phyloP scores from a whole-genome alignment of 2,888 invertebrate genomes.

The Tuberolachnus salignus region DNA sequence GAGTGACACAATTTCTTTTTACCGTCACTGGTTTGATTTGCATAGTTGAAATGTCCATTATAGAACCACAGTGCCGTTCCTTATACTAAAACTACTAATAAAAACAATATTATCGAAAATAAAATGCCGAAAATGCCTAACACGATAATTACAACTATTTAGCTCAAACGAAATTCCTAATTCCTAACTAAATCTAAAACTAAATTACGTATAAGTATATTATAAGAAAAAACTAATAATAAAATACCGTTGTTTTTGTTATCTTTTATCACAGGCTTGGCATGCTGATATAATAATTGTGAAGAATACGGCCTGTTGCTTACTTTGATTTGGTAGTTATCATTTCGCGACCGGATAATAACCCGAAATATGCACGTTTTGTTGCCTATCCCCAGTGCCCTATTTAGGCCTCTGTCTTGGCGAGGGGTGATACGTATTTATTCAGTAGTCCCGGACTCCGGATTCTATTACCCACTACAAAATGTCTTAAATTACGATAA shows the following conservation, averaged over 20 bases:
- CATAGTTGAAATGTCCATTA: slow-evolving; percentile 43
- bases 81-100: not conserved
- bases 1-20: slow-evolving; percentile 25
- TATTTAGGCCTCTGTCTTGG: too few species aligned
- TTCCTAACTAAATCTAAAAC: slow-evolving; percentile 1
- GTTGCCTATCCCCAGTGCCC: too few species aligned
- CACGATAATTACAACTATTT: too few species aligned
- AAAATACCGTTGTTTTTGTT: slow-evolving; percentile 52
- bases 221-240: not conserved
- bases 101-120: not conserved
- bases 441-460: too few species aligned
- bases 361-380: too few species aligned
- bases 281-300: too few species aligned
- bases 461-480: too few species aligned
- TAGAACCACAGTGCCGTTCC: not conserved
- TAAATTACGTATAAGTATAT: not conserved
- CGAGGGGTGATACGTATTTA: too few species aligned
- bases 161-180: not conserved
- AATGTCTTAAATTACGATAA: too few species aligned
- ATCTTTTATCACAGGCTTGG: not conserved
- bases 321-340: too few species aligned
- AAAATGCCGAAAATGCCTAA: not conserved
- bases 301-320: too few species aligned
- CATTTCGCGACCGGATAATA: too few species aligned
- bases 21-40: slow-evolving; percentile 32